Evolutionary conservation across 2,888 invertebrate species (phyloP), one percentile per base, ranked within the genome.

Genomic region (Stenichneumon culpator): DNA sequence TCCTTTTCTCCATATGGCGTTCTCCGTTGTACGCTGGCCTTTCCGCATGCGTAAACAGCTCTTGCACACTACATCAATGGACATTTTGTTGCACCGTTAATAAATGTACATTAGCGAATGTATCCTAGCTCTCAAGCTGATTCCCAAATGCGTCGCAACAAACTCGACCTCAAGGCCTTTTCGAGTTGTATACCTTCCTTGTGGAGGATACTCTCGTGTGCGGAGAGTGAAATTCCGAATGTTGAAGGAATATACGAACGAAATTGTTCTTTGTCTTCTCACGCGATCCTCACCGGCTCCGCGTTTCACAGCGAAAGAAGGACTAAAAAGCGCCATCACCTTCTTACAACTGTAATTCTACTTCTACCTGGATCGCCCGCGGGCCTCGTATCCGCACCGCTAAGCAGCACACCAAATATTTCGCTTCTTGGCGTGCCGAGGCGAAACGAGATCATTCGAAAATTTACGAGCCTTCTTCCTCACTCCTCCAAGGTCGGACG

Each of bases 11-110:
- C 22, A 14, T 57, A 57, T 25, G 74, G 84, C 74, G 57, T 44
- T 68, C 54, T 70, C 54, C 70, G 54, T 72, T 54, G 44, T 47
- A 72, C 16, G 6, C 32, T 6, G 16, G 25, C 6, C 72, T 79
- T 85, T 82, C 79, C 85, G 82, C 85, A 85, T 82, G 79, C 82
- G 70, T 85, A 79, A 82, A 82, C 82, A 67, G 75, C 85, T 73
- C 79, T 78, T 54, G 54, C 36, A 36, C 6, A 44, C 9, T 57
- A 57, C 11, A 4, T 22, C 57, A 57, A 57, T 25, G 57, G 22
- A 57, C 57, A 57, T 57, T 57, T 57, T 57, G 25, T 57, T 57
- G 57, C 25, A 57, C 1, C 57, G 57, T 25, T 25, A 25, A 57
- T 25, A 22, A 9, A 22, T 11, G 11, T 57, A 22, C 11, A 22